A percentile compares a stretch with the other conserved stretches of the same genome.
phyloP scores from a whole-genome alignment of 30 jellyfish, hydroid and myxozoan genomes.

The Cassiopea xamachana region DNA sequence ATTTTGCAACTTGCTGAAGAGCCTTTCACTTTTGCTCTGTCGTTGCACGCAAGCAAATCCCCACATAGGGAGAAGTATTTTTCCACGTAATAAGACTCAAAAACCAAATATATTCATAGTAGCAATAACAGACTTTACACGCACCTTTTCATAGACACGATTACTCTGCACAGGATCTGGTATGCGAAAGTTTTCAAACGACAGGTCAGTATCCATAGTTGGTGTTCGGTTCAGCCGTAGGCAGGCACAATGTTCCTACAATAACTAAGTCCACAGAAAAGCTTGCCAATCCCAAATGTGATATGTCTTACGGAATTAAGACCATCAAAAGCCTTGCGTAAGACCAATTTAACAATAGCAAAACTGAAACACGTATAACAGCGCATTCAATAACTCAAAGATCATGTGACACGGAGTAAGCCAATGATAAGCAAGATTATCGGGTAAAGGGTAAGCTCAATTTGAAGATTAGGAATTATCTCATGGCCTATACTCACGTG shows the following conservation, averaged over 20 bases:
- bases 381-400: neutral
- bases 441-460: neutral
- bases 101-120: neutral
- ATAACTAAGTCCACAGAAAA: neutral
- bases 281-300: neutral
- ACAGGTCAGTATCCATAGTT: constrained; percentile 34
- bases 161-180: constrained; percentile 26
- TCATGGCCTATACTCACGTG: neutral
- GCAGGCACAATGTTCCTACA: neutral
- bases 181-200: constrained; percentile 39
- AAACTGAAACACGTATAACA: neutral
- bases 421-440: neutral
- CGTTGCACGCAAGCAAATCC: too few relatives aligned
- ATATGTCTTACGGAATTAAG: neutral
- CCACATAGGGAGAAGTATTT: neutral
- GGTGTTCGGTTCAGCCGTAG: neutral
- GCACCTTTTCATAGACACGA: constrained; percentile 36
- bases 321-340: neutral
- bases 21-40: too few relatives aligned
- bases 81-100: too few relatives aligned
- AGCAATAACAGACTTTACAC: neutral
- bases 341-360: constrained; percentile 1
- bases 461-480: neutral
- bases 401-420: neutral
- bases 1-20: too few relatives aligned